These are phyloP conservation scores for Orientallactaga sibirica DNA, from an alignment of 2,797 vertebrate species.

Conservation along the genomic window DNA sequence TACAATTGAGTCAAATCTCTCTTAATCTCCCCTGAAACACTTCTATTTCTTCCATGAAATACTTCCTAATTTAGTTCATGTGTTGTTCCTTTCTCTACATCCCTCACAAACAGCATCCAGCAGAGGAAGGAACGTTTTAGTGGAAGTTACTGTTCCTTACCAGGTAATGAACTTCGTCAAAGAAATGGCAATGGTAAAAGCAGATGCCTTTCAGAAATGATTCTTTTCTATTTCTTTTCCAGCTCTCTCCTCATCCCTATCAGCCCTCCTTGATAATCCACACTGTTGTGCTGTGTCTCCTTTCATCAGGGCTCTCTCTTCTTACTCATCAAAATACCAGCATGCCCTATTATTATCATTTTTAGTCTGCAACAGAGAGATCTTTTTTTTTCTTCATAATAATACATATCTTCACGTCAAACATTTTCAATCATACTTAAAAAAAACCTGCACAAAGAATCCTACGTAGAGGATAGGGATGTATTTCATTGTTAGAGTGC, in stretches of 20 bases:
- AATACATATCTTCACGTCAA: not conserved
- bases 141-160: not conserved
- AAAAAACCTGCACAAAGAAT: not conserved
- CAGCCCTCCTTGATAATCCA: not conserved
- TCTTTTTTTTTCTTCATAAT: constrained; percentile 3
- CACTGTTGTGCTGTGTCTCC: not conserved
- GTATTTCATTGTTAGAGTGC: not conserved
- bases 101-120: not conserved
- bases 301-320: not conserved
- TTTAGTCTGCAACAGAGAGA: constrained; percentile 8
- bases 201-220: not conserved
- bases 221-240: not conserved
- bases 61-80: not conserved
- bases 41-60: not conserved
- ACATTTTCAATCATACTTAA: not conserved
- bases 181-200: not conserved
- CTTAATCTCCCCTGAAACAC: not conserved
- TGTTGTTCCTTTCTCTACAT: not conserved
- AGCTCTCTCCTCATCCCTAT: not conserved
- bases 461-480: not conserved
- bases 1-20: not conserved
- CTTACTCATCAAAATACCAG: not conserved
- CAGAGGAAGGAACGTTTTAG: not conserved
- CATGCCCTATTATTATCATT: not conserved
- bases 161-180: not conserved